Conservation (phyloP, 2,888 invertebrate genomes). For the Pediacus dermestoides region DNA sequence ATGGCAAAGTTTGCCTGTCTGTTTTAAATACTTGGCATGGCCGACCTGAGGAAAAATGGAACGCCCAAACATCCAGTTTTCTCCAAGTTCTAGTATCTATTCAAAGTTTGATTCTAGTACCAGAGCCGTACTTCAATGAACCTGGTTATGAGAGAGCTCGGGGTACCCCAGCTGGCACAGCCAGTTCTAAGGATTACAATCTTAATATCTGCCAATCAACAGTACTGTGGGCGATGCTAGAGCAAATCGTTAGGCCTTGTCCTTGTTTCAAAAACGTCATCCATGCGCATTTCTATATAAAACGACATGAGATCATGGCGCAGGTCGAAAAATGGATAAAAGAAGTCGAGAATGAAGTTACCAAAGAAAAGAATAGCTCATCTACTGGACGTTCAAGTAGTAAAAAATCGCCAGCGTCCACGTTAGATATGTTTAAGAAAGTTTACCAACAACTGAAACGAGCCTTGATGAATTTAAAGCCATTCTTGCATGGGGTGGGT, state of each 20-base stretch:
- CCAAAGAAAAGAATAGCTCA: conserved; percentile 65
- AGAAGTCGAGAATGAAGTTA: conserved; percentile 69
- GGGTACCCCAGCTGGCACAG: conserved; percentile 82
- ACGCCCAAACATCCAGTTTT: conserved; percentile 91
- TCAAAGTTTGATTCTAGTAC: conserved; percentile 86
- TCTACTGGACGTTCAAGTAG: conserved; percentile 62
- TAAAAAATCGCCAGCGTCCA: conserved; percentile 44
- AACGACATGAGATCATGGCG: conserved; percentile 82
- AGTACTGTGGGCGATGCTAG: conserved; percentile 94
- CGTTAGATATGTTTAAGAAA: conserved; percentile 47
- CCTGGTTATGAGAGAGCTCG: conserved; percentile 90
- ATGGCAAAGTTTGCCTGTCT: conserved; percentile 92
- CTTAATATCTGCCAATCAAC: conserved; percentile 93
- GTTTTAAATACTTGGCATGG: conserved; percentile 97
- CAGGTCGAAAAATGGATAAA: conserved; percentile 89
- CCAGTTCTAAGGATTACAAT: conserved; percentile 91
- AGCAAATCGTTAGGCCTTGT: conserved; percentile 85
- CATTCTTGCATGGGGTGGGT: conserved; percentile 69
- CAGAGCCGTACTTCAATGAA: conserved; percentile 93
- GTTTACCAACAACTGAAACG: conserved; percentile 67
- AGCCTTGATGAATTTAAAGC: conserved; percentile 77
- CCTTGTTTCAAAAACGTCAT: conserved; percentile 93
- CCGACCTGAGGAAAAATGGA: conserved; percentile 95
- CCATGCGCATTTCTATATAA: conserved; percentile 91
- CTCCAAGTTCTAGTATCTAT: conserved; percentile 90